Conservation (phyloP, 2,888 invertebrate species). For the Dysmachus trigonus region DNA sequence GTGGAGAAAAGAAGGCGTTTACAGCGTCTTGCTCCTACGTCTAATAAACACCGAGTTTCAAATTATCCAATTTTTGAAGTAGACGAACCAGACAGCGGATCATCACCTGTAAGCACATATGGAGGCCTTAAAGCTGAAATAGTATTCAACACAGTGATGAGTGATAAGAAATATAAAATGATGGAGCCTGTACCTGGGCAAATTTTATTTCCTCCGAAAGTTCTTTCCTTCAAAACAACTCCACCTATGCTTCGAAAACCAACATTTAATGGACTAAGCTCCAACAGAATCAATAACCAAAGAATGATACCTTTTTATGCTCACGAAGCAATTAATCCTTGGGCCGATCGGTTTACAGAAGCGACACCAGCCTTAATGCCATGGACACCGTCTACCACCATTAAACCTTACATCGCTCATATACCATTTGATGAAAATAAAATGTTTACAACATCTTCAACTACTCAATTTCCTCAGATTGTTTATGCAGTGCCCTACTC, state of each 20-base stretch:
- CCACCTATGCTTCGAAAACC: slow-evolving; percentile 51
- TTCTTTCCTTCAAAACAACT: slow-evolving; percentile 58
- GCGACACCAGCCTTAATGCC: not conserved
- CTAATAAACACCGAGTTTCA: not conserved
- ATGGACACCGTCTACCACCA: not conserved
- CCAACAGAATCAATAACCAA: not conserved
- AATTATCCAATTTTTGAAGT: slow-evolving; percentile 27
- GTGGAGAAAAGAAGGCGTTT: not conserved
- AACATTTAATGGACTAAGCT: slow-evolving; percentile 42
- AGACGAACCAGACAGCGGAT: not conserved
- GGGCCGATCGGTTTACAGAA: not conserved
- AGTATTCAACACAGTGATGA: slow-evolving; percentile 60
- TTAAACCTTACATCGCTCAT: not conserved
- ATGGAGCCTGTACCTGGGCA: slow-evolving; percentile 62
- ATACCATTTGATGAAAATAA: not conserved
- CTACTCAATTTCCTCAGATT: slow-evolving; percentile 13
- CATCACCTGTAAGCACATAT: not conserved
- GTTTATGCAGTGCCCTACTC: slow-evolving; percentile 32
- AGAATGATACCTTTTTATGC: slow-evolving; percentile 60
- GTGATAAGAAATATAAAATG: slow-evolving; percentile 59
- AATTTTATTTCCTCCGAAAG: slow-evolving; percentile 59
- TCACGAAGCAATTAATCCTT: slow-evolving; percentile 57
- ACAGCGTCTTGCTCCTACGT: not conserved
- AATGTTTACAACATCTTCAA: not conserved
- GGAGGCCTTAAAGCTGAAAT: slow-evolving; percentile 55